Evolutionary conservation across 2,113 vertebrate genomes (phyloP), one percentile per base, ranked within the genome.

Genomic region (Oncorhynchus kisutch): DNA sequence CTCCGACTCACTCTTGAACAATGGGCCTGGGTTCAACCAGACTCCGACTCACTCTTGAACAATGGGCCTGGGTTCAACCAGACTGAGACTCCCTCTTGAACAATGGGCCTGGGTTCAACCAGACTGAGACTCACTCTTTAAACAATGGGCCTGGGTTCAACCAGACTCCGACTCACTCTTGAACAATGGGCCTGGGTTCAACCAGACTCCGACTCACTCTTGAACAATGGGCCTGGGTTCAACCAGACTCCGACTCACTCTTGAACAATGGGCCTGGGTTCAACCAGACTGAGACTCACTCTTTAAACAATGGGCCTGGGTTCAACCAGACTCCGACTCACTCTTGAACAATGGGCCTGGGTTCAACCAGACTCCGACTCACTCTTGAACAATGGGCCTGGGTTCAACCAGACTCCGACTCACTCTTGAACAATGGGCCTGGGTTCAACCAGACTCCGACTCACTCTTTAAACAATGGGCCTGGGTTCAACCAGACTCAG

Each of bases 251-350:
- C 0, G 12, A 16, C 11, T 51, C 49, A 0, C 11, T 51, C 11
- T 51, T 51, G 3, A 51, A 51, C 49, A 51, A 16, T 16, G 11
- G 49, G 11, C 75, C 49, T 22, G 18, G 78, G 74, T 79, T 73
- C 20, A 22, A 60, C 31, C 31, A 29, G 29, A 29, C 29, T 29
- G 4, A 29, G 29, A 29, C 29, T 31, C 29, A 4, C 4, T 31
- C 29, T 31, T 31, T n/a, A 0, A 31, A 31, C 29, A 31, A 31
- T 5, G 29, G 4, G 29, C 75, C 49, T 22, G 18, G 78, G 74
- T 79, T 73, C 20, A 22, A 60, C 31, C 31, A 29, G 29, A 29
- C 29, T 29, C 0, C 4, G 29, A 29, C 29, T 31, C 29, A 4
- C 4, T 31, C 29, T 31, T 31, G 0, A 31, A 31, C 29, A 31